phyloP scores from a whole-genome alignment of 2,888 invertebrate species.

The Diadromus collaris region DNA sequence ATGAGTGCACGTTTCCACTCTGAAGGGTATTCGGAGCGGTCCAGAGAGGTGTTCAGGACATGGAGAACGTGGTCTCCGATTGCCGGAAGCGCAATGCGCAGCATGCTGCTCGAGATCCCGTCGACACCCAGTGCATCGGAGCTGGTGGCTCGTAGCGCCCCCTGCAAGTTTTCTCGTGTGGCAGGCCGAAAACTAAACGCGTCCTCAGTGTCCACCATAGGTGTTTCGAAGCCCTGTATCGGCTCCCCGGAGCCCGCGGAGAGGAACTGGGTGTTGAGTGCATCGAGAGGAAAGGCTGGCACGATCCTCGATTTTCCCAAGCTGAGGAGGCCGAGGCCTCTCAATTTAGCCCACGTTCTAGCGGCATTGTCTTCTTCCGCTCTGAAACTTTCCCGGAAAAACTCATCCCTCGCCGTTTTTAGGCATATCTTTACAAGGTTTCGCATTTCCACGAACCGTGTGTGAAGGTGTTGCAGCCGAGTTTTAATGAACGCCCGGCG shows the following conservation, averaged over 20 bases:
- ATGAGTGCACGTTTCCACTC: neutral
- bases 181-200: neutral
- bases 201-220: neutral
- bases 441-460: neutral
- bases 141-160: neutral
- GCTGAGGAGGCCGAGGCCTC: neutral
- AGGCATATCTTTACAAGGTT: neutral
- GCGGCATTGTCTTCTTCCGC: neutral
- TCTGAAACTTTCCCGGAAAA: neutral
- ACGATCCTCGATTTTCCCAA: neutral
- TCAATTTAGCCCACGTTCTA: neutral
- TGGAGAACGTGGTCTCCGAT: neutral
- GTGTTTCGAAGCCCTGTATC: neutral
- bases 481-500: neutral
- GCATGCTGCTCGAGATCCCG: neutral
- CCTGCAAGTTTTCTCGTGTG: neutral
- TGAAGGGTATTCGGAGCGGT: neutral
- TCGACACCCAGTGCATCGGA: neutral
- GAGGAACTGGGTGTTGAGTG: neutral
- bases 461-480: neutral
- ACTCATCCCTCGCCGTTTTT: neutral
- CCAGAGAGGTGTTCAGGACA: neutral
- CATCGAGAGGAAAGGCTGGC: neutral
- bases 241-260: neutral
- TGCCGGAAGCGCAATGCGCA: neutral